Base-by-base conservation (phyloP, 2,113 vertebrate genomes). In the Grammomys surdaster region DNA sequence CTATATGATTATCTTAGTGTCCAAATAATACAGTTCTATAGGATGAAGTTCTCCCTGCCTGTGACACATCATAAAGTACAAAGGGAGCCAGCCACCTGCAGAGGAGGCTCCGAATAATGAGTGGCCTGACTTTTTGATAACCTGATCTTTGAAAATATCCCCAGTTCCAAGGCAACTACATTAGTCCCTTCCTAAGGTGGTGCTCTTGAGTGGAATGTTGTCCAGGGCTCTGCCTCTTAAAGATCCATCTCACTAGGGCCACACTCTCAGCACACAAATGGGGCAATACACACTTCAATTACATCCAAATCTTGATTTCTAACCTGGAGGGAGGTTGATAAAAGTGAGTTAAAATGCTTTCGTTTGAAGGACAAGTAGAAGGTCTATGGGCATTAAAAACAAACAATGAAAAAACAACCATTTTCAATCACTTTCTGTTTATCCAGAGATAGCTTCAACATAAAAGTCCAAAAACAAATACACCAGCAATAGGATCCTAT, bases 381-480 rank as follows among this genome's bases (percentile, higher is more conserved):
- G 31, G 58, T 36, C 40, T 1, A 70, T 14, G 36, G 17, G 43
- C 13, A 40, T 40, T 81, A 63, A 86, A 86, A 86, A 46, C 43
- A 84, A 43, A 40, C 54, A 82, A 82, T 11, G 51, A 10, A 60
- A 5, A 60, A 81, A 24, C 8, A n/a, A 58, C 36, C 26, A 16
- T 73, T n/a, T 17, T 58, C 22, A 51, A 20, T 13, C 7, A 58
- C 0, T 81, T 94, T 96, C 58, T 40, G 0, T 40, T 80, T 73
- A 85, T 48, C 40, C 20, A 85, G 58, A 93, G 54, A 73, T 95
- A 40, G 92, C 92, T 96, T 96, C 58, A 76, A 90, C n/a, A 60
- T 78, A 80, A 65, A 94, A 90, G 13, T 77, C 92, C 17, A 72
- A 56, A 77, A 94, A n/a, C 0, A 85, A 81, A 75, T 12, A 3